Evolutionary conservation across 2,113 vertebrate genomes (phyloP).

Genomic region (Equus przewalskii): DNA sequence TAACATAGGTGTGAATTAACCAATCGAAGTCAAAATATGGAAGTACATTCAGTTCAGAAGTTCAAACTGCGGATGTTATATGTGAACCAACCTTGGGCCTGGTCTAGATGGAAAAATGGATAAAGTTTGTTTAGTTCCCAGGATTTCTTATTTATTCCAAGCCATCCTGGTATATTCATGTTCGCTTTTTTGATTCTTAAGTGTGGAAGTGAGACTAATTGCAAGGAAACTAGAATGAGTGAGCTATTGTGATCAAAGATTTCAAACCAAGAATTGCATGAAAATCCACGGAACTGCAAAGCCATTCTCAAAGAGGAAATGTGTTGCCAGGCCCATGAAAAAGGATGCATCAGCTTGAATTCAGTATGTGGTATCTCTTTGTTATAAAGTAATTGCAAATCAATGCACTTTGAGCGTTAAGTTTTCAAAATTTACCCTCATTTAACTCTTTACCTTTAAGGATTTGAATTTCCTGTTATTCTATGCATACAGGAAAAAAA

Average conservation of each 20-base stretch:
- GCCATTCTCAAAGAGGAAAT: neutral
- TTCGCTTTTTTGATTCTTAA: neutral
- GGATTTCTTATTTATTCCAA: neutral
- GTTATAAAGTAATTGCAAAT: neutral
- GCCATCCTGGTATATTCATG: neutral
- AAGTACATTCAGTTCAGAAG: neutral
- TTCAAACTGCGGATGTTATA: neutral
- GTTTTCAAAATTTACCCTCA: neutral
- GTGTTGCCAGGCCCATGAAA: neutral
- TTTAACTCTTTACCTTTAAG: constrained; percentile 32
- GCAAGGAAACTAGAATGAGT: neutral
- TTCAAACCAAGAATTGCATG: neutral
- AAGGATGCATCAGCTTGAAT: neutral
- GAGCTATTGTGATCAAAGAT: neutral
- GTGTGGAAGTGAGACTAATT: neutral
- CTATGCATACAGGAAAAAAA: neutral
- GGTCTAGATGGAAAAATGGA: neutral
- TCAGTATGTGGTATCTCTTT: neutral
- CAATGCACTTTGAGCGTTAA: neutral
- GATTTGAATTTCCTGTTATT: constrained; percentile 9
- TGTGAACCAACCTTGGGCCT: neutral
- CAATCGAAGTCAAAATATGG: neutral
- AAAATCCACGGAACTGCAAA: neutral
- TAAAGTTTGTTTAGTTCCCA: neutral
- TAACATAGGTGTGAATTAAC: neutral